Evolutionary conservation across 2,888 invertebrate genomes (phyloP).

Genomic region (Drosophila paracracens): DNA sequence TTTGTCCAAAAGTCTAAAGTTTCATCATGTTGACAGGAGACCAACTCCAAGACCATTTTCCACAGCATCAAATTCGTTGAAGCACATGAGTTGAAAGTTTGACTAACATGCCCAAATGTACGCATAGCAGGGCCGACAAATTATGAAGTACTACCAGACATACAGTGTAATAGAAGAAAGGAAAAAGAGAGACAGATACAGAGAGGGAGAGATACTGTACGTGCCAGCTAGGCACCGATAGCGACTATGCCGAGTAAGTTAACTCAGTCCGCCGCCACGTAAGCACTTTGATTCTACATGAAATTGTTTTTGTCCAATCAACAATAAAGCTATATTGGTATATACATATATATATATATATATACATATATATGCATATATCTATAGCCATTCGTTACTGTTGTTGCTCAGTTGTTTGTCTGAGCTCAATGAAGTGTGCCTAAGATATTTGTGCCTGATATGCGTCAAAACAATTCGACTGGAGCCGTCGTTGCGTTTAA

Average conservation of each 20-base stretch:
- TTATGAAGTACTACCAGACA: constrained; percentile 62
- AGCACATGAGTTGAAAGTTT: constrained; percentile 49
- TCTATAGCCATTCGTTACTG: constrained; percentile 28
- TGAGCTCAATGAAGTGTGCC: constrained; percentile 74
- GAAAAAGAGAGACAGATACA: neutral
- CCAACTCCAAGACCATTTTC: constrained; percentile 47
- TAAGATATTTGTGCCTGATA: constrained; percentile 72
- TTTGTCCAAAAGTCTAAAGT: constrained; percentile 53
- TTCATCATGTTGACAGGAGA: constrained; percentile 33
- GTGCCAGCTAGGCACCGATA: constrained; percentile 32
- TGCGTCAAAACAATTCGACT: constrained; percentile 53
- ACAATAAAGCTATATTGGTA: constrained; percentile 63
- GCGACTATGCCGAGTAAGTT: constrained; percentile 23
- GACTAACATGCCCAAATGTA: constrained; percentile 54
- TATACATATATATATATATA: constrained; percentile 28
- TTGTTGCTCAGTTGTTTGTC: constrained; percentile 62
- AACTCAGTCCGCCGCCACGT: constrained; percentile 50
- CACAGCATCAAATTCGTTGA: constrained; percentile 65
- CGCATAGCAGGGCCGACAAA: constrained; percentile 50
- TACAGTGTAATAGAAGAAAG: neutral
- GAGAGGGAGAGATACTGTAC: constrained; percentile 32
- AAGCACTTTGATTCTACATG: constrained; percentile 49
- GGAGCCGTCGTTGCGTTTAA: constrained; percentile 14
- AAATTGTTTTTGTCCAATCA: constrained; percentile 77
- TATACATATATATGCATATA: constrained; percentile 23